Conservation (phyloP, 2,113 vertebrate genomes). For the Motacilla alba region DNA sequence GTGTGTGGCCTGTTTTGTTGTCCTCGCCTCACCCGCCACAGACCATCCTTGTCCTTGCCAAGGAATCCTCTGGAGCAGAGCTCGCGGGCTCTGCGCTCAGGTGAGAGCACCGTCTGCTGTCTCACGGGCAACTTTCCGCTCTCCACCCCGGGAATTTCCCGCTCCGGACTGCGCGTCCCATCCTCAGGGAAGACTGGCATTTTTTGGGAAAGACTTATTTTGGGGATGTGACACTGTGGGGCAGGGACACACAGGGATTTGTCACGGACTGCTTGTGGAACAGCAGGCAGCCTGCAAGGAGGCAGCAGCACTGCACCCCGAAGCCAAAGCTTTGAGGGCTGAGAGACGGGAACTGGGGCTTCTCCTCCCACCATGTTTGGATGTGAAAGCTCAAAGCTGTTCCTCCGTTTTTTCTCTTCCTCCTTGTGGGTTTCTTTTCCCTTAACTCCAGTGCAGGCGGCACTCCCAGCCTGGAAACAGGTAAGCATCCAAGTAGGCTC, state of each 20-base stretch:
- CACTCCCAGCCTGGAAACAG: slow-evolving; percentile 28
- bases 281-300: neutral
- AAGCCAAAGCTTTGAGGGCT: neutral
- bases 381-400: neutral
- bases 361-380: neutral
- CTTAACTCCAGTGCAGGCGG: neutral
- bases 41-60: neutral
- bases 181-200: neutral
- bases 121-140: neutral
- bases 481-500: slow-evolving; percentile 3
- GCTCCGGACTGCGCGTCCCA: neutral
- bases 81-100: neutral
- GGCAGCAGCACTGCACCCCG: neutral
- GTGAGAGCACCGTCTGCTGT: neutral
- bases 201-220: neutral
- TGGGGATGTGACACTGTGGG: neutral
- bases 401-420: neutral
- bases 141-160: neutral
- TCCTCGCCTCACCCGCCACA: neutral
- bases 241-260: neutral
- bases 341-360: neutral
- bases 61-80: neutral
- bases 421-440: neutral
- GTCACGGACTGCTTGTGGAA: neutral
- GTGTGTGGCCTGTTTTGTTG: neutral